Conservation (phyloP, 2,888 invertebrate species). For the Latheticus oryzae region DNA sequence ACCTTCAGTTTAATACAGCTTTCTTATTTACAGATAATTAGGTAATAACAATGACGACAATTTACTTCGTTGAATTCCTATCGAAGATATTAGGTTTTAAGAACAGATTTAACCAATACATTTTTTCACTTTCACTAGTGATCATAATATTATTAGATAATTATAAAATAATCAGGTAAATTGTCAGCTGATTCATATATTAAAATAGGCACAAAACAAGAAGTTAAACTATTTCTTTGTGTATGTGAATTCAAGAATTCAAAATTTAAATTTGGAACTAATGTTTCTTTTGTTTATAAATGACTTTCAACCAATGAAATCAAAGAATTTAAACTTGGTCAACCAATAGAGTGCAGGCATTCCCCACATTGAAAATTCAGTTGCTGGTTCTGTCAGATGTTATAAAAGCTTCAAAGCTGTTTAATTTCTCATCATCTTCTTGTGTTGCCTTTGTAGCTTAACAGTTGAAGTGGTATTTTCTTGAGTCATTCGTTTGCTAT, state of each 20-base stretch:
- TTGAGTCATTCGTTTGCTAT: constrained; percentile 7
- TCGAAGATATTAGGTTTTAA: not conserved
- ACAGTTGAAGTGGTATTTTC: constrained; percentile 7
- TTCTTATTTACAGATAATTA: constrained; percentile 12
- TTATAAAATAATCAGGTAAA: constrained; percentile 18
- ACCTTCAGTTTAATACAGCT: constrained; percentile 9
- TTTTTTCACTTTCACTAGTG: constrained; percentile 8
- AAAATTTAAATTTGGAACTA: constrained; percentile 47
- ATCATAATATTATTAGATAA: too few relatives aligned
- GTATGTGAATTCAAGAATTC: constrained; percentile 21
- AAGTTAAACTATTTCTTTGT: constrained; percentile 35
- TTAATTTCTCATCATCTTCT: constrained; percentile 10
- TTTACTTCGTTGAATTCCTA: too few relatives aligned
- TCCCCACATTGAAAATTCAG: constrained; percentile 44
- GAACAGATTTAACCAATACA: not conserved
- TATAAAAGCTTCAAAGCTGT: constrained; percentile 44
- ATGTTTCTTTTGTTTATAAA: constrained; percentile 30
- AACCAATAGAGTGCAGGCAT: constrained; percentile 37
- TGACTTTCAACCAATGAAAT: constrained; percentile 35
- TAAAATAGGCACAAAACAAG: constrained; percentile 29
- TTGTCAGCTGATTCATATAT: constrained; percentile 8
- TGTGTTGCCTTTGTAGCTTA: constrained; percentile 17
- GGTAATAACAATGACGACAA: constrained; percentile 3
- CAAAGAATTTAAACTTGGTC: constrained; percentile 27
- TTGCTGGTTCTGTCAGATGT: constrained; percentile 47